phyloP scores from a whole-genome alignment of 2,797 vertebrate species.

The Molossus molossus region DNA sequence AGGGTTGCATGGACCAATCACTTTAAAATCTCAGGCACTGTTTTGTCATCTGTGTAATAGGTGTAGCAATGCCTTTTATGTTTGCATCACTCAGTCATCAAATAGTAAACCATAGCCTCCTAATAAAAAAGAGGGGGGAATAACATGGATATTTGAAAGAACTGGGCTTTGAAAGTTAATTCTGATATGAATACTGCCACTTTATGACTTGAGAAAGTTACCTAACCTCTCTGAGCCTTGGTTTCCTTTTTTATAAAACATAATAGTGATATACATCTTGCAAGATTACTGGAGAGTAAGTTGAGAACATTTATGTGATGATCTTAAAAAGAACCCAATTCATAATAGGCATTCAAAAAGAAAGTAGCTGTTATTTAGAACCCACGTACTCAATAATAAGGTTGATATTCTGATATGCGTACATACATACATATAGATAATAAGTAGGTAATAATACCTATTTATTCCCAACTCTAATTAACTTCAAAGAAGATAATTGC shows the following conservation, averaged over 20 bases:
- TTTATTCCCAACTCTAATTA: not conserved
- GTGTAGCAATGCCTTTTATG: not conserved
- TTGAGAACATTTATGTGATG: not conserved
- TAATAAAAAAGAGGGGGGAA: not conserved
- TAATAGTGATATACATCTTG: not conserved
- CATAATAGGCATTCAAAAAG: not conserved
- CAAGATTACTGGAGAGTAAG: not conserved
- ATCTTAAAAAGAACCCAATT: not conserved
- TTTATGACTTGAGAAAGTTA: conserved; percentile 10
- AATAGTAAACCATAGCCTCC: not conserved
- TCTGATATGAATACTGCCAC: not conserved
- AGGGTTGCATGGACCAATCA: not conserved
- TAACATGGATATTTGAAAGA: not conserved
- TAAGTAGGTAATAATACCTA: not conserved
- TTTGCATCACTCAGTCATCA: not conserved
- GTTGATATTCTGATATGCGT: not conserved
- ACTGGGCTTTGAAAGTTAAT: not conserved
- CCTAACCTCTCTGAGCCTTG: not conserved
- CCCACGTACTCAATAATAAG: not conserved
- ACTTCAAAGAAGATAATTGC: not conserved
- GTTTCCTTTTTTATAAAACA: conserved; percentile 7
- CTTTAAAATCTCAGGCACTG: not conserved
- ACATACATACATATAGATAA: not conserved
- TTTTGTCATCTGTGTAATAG: not conserved
- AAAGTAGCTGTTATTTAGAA: not conserved